These are phyloP conservation scores for Eupithecia tripunctaria DNA, from an alignment of 2,888 invertebrate species.

Conservation along the genomic window DNA sequence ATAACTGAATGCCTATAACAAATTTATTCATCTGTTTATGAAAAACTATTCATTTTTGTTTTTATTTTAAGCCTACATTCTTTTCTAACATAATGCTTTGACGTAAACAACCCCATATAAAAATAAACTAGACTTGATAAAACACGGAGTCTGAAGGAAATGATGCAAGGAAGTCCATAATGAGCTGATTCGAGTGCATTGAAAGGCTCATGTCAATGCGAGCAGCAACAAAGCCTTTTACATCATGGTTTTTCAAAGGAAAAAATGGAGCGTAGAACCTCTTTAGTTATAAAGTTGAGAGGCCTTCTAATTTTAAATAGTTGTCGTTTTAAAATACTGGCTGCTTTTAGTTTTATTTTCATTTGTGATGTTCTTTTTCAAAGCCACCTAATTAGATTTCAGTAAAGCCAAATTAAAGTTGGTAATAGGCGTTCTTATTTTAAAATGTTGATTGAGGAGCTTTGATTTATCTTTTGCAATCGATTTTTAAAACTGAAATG, in stretches of 20 bases:
- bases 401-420: background rate
- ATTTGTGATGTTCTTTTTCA: conserved; percentile 15
- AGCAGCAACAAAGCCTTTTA: conserved; percentile 56
- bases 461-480: background rate
- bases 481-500: too few relatives aligned
- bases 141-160: conserved; percentile 69
- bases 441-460: background rate
- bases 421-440: background rate
- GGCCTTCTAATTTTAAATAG: conserved; percentile 43
- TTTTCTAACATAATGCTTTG: conserved; percentile 37
- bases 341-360: conserved; percentile 16
- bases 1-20: background rate
- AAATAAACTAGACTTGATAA: conserved; percentile 52
- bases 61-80: conserved; percentile 25
- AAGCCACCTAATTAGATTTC: background rate
- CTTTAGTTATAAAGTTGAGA: conserved; percentile 40
- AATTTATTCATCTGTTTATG: background rate
- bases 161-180: conserved; percentile 69
- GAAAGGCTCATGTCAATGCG: conserved; percentile 55
- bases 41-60: background rate
- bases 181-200: conserved; percentile 69
- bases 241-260: conserved; percentile 64
- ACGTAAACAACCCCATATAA: conserved; percentile 53
- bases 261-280: conserved; percentile 53
- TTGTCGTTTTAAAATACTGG: conserved; percentile 32